A percentile compares a stretch with the other conserved stretches of the same genome.
Evolutionary conservation across 1,140 invertebrate genomes (phyloP).

Genomic region (Trichoplusia ni): DNA sequence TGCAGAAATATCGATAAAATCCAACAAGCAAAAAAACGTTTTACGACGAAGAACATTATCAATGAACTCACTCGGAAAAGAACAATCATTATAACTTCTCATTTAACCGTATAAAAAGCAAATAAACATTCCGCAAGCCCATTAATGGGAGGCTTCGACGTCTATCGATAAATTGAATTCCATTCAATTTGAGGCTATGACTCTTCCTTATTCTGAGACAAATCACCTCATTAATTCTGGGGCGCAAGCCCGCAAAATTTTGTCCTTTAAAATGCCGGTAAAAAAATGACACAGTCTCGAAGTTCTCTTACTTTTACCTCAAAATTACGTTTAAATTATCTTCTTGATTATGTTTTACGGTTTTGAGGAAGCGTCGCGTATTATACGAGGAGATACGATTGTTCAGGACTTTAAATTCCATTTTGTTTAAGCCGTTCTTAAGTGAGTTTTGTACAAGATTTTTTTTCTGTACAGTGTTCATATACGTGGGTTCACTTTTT

Average conservation of each 20-base stretch:
- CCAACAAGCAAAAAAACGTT: not conserved
- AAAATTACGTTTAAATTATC: slow-evolving; percentile 2
- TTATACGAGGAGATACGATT: not conserved
- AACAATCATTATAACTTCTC: slow-evolving; percentile 19
- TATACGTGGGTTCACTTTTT: too few relatives aligned
- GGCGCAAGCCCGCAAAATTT: slow-evolving; percentile 35
- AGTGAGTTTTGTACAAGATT: too few relatives aligned
- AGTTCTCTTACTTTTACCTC: not conserved
- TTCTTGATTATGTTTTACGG: not conserved
- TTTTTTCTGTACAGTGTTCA: too few relatives aligned
- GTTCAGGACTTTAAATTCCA: too few relatives aligned
- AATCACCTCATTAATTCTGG: slow-evolving; percentile 51
- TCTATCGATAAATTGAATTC: slow-evolving; percentile 43
- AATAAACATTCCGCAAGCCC: slow-evolving; percentile 27
- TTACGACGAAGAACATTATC: slow-evolving; percentile 5
- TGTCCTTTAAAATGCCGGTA: slow-evolving; percentile 27
- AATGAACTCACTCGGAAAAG: slow-evolving; percentile 2
- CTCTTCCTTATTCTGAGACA: slow-evolving; percentile 43
- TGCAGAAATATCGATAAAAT: not conserved
- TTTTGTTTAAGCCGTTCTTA: too few relatives aligned
- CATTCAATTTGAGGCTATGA: slow-evolving; percentile 45
- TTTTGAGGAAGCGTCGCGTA: not conserved
- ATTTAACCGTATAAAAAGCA: slow-evolving; percentile 30
- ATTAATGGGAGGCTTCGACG: slow-evolving; percentile 17
- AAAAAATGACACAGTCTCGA: slow-evolving; percentile 32